Evolutionary conservation across 2,888 invertebrate species (phyloP).

Genomic region (Heliconius ismenius): DNA sequence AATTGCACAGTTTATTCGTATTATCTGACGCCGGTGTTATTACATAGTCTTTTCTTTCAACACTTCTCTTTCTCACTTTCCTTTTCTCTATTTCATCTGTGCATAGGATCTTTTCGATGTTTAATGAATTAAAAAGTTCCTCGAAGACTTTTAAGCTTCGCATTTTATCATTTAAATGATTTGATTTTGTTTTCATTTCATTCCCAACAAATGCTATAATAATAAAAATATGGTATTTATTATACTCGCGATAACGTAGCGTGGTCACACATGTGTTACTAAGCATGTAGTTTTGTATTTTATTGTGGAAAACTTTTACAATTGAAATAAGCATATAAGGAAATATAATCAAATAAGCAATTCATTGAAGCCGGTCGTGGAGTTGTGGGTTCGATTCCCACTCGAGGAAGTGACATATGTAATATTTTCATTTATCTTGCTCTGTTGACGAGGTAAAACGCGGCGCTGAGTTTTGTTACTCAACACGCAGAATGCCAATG

Average conservation of each 20-base stretch:
- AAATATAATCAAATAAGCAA: too few relatives aligned
- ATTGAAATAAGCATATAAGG: too few relatives aligned
- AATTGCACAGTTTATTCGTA: constrained; percentile 54
- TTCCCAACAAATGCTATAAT: neutral
- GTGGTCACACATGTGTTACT: neutral
- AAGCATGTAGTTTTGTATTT: neutral
- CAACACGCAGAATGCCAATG: too few relatives aligned
- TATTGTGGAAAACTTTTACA: neutral
- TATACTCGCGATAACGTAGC: neutral
- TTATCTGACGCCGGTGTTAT: constrained; percentile 1
- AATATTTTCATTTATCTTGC: too few relatives aligned
- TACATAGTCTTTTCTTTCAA: neutral
- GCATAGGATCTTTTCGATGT: neutral
- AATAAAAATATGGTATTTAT: neutral
- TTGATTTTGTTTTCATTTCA: neutral
- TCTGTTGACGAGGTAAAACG: too few relatives aligned
- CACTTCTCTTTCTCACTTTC: neutral
- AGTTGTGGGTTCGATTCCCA: too few relatives aligned
- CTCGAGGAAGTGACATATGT: too few relatives aligned
- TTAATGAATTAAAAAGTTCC: neutral
- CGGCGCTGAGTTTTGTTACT: too few relatives aligned
- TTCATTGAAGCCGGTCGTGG: too few relatives aligned
- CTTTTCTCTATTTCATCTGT: constrained; percentile 12
- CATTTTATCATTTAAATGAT: neutral
- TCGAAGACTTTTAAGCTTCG: neutral